Evolutionary conservation across 2,113 vertebrate genomes (phyloP).

Genomic region (Neopipo cinnamomea): DNA sequence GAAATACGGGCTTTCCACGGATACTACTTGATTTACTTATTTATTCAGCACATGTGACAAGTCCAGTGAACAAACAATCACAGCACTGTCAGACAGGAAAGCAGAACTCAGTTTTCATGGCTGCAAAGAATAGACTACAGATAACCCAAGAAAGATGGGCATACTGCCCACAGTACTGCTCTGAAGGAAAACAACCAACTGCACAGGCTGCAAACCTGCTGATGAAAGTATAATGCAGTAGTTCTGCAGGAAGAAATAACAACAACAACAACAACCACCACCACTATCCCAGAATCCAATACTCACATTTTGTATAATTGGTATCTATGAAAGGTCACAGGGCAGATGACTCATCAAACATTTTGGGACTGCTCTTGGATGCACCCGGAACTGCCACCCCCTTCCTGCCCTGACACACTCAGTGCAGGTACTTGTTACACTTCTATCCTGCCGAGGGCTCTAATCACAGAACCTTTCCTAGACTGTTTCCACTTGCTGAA

Average conservation of each 20-base stretch:
- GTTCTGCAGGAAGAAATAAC: background rate
- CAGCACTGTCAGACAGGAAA: slow-evolving; percentile 5
- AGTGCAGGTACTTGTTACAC: background rate
- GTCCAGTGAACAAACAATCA: background rate
- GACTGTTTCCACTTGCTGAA: background rate
- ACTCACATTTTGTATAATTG: background rate
- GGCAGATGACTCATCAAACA: background rate
- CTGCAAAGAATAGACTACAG: slow-evolving; percentile 17
- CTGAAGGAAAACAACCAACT: background rate
- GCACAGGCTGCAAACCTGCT: background rate
- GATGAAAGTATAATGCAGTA: background rate
- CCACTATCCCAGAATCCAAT: background rate
- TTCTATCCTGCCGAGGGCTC: background rate
- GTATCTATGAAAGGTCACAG: background rate
- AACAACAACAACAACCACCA: background rate
- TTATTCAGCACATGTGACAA: background rate
- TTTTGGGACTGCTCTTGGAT: background rate
- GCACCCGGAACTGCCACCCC: background rate
- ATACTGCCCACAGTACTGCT: background rate
- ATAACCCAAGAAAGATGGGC: slow-evolving; percentile 14
- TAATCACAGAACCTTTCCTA: background rate
- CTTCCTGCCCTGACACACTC: background rate
- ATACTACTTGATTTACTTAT: background rate
- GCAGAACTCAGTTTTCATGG: background rate
- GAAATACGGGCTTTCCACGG: background rate